Conservation (phyloP, 1,140 invertebrate species). For the Trichogramma pretiosum region DNA sequence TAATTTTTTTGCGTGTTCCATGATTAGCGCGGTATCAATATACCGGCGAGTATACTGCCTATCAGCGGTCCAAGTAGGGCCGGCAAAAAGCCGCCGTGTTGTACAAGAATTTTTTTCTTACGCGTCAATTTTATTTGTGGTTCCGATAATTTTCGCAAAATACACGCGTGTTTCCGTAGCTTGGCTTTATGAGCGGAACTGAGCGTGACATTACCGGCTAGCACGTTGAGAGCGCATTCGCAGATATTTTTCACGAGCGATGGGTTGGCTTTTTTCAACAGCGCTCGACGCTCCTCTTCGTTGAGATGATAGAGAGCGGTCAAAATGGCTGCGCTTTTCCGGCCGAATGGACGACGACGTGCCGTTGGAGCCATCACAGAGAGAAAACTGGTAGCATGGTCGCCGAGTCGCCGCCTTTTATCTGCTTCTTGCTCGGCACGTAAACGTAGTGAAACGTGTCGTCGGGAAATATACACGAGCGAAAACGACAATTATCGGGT, state of each 20-base stretch:
- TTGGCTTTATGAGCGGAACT: neutral
- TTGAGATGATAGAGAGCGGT: neutral
- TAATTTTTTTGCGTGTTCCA: too few relatives aligned
- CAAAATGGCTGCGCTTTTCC: slow-evolving; percentile 1
- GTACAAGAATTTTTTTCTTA: too few relatives aligned
- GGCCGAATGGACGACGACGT: too few relatives aligned
- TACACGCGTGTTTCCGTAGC: neutral
- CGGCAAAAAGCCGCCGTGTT: too few relatives aligned
- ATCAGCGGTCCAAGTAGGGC: too few relatives aligned
- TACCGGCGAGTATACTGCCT: too few relatives aligned
- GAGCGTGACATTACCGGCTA: slow-evolving; percentile 6
- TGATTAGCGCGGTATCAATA: too few relatives aligned
- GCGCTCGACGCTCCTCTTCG: slow-evolving; percentile 8
- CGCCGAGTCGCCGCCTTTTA: neutral
- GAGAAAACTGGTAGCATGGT: too few relatives aligned
- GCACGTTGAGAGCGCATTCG: slow-evolving; percentile 20
- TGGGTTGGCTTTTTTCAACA: slow-evolving; percentile 15
- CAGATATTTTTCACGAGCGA: slow-evolving; percentile 17
- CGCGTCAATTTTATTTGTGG: too few relatives aligned
- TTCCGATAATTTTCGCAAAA: neutral
- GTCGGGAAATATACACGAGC: neutral
- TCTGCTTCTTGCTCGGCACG: too few relatives aligned
- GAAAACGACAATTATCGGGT: neutral
- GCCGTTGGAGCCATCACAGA: too few relatives aligned
- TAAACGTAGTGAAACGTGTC: neutral